phyloP scores from a whole-genome alignment of 2,113 vertebrate genomes.

The Bothrops jararaca region DNA sequence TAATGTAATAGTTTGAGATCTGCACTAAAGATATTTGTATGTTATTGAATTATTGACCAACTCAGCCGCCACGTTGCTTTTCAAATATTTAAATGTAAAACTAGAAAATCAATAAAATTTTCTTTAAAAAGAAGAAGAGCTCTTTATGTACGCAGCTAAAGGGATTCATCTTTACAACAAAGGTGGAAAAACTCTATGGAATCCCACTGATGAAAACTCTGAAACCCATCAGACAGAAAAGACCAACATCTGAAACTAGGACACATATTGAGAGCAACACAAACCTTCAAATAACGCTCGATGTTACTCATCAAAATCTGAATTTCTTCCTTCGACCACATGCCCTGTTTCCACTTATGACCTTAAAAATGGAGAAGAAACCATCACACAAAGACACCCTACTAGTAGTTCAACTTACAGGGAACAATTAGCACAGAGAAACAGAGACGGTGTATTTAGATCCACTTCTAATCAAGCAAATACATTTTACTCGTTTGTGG shows the following conservation, averaged over 20 bases:
- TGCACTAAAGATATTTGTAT: no score
- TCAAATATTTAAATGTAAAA: no score
- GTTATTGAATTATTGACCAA: no score
- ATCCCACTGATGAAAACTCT: not conserved
- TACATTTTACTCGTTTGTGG: not conserved
- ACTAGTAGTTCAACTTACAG: slow-evolving; percentile 5
- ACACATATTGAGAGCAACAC: slow-evolving; percentile 26
- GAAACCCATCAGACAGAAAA: not conserved
- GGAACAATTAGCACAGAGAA: not conserved
- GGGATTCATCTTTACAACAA: not conserved
- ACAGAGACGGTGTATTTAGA: not conserved
- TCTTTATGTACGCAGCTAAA: not conserved
- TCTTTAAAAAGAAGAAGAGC: not conserved
- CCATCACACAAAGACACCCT: slow-evolving; percentile 13
- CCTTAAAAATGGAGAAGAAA: slow-evolving; percentile 73
- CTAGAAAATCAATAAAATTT: no score
- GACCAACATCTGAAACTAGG: not conserved
- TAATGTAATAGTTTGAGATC: no score
- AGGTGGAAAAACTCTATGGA: not conserved
- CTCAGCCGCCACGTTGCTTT: no score
- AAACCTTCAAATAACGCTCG: slow-evolving; percentile 92
- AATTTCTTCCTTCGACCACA: slow-evolving; percentile 99
- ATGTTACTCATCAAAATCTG: slow-evolving; percentile 98
- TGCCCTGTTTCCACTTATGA: slow-evolving; percentile 98
- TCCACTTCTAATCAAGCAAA: not conserved